Conservation (phyloP, 2,888 invertebrate genomes). For the Embidobia sp. region DNA sequence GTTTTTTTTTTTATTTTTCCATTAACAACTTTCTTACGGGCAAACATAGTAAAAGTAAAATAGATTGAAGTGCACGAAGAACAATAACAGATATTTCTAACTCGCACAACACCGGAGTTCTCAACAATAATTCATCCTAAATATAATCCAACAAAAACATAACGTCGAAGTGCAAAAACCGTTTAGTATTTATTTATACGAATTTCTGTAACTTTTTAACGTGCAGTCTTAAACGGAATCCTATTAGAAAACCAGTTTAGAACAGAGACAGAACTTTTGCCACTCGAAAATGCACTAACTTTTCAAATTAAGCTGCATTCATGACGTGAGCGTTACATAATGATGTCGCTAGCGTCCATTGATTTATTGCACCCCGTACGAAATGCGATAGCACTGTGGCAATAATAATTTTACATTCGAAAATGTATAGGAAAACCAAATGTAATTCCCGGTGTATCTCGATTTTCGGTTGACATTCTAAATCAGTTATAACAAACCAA, state of each 20-base stretch:
- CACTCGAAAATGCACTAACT: constrained; percentile 10
- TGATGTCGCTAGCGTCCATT: constrained; percentile 8
- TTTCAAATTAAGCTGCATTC: constrained; percentile 20
- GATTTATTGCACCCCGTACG: constrained; percentile 16
- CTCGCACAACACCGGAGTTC: no score
- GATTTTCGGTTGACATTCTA: constrained; percentile 25
- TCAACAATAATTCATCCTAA: no score
- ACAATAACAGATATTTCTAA: no score
- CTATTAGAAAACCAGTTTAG: constrained; percentile 14
- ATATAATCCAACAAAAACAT: no score
- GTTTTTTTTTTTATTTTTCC: no score
- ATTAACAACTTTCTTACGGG: no score
- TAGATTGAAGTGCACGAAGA: no score
- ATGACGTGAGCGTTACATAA: constrained; percentile 16
- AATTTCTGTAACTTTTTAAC: constrained; percentile 12
- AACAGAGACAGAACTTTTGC: not conserved
- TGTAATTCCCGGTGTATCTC: constrained; percentile 19
- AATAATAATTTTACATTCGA: constrained; percentile 30
- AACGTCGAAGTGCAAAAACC: no score
- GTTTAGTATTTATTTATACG: constrained; percentile 9
- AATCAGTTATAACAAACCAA: constrained; percentile 7
- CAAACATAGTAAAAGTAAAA: no score
- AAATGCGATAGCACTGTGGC: constrained; percentile 17
- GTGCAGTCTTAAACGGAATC: constrained; percentile 17
- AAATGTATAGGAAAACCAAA: constrained; percentile 10